These are phyloP conservation scores for Acyrthosiphon pisum DNA, from an alignment of 1,140 invertebrate genomes.

Conservation along the genomic window DNA sequence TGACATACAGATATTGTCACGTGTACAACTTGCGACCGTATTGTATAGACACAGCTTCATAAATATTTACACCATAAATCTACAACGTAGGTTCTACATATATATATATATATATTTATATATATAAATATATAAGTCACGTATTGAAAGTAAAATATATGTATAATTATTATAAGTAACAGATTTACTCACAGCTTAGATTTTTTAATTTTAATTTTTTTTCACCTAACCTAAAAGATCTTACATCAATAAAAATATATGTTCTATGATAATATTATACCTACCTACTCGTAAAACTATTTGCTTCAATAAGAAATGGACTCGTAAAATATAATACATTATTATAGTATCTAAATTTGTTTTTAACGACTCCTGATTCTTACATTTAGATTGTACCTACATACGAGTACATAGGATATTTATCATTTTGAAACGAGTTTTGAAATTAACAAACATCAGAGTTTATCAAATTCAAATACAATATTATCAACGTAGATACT, in stretches of 20 bases:
- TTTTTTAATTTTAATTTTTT: background rate
- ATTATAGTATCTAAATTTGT: background rate
- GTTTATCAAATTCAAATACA: background rate
- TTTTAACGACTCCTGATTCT: background rate
- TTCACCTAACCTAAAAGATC: background rate
- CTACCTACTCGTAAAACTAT: background rate
- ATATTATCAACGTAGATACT: background rate
- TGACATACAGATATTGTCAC: background rate
- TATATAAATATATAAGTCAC: no score
- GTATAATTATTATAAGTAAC: background rate
- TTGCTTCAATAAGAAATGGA: background rate
- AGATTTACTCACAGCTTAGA: background rate
- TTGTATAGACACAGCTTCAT: no score
- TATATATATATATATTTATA: no score
- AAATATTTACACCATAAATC: no score
- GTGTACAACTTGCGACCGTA: background rate
- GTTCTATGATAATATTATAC: background rate
- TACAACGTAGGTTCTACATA: no score
- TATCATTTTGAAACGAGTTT: background rate
- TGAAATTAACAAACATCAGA: constrained; percentile 2
- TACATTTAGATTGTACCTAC: background rate
- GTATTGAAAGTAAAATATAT: background rate
- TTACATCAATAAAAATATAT: background rate
- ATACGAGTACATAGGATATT: background rate
- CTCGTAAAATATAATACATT: background rate